Evolutionary conservation across 1,140 invertebrate species (phyloP).

Genomic region (Psilanteris sp.): DNA sequence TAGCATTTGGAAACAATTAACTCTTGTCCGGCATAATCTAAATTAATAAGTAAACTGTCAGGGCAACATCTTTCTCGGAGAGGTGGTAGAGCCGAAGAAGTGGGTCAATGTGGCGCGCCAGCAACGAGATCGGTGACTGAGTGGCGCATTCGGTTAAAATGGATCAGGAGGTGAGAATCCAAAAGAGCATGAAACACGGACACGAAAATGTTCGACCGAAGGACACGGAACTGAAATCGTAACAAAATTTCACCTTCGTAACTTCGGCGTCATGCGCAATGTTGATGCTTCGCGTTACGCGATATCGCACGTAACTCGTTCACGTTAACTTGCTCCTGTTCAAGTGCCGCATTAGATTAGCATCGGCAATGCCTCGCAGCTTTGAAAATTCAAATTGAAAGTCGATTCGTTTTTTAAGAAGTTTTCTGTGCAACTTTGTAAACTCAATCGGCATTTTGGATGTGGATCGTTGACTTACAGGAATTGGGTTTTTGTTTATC

Average conservation of each 20-base stretch:
- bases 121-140: constrained; percentile 64
- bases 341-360: constrained; percentile 15
- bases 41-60: constrained; percentile 79
- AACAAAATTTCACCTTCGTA: constrained; percentile 18
- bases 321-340: constrained; percentile 23
- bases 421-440: too few relatives aligned
- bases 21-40: constrained; percentile 77
- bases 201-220: constrained; percentile 44
- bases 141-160: constrained; percentile 75
- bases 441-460: too few relatives aligned
- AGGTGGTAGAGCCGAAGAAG: constrained; percentile 68
- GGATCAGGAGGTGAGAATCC: constrained; percentile 72
- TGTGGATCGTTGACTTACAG: too few relatives aligned
- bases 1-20: constrained; percentile 73
- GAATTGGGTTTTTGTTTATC: too few relatives aligned
- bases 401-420: too few relatives aligned
- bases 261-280: constrained; percentile 24
- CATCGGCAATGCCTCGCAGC: not conserved
- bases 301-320: constrained; percentile 40
- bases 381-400: constrained; percentile 7
- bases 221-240: constrained; percentile 21
- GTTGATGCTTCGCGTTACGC: constrained; percentile 9
- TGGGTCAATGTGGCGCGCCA: constrained; percentile 66
- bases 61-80: constrained; percentile 67
- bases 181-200: constrained; percentile 20